Evolutionary conservation across 1,140 invertebrate species (phyloP), one percentile per base, ranked within the genome.

Genomic region (Achroia grisella): DNA sequence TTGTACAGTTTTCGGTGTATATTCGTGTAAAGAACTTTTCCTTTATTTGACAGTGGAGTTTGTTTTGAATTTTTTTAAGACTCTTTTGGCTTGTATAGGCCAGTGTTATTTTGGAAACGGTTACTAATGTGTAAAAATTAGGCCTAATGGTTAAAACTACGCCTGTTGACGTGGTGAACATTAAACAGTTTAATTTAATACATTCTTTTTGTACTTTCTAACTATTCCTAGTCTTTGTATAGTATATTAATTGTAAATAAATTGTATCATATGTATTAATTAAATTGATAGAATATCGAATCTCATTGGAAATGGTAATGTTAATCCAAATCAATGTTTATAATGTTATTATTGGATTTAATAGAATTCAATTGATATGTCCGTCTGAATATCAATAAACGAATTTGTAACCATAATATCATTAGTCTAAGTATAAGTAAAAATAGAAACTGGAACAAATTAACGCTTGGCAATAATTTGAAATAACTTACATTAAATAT

Each of bases 381-480:
- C 78, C 71, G 69, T 72, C 69, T 80, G 52, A 68, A 73, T 80
- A 79, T 82, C 73, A 68, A 67, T 73, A 65, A 71, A 71, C 74
- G 76, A 82, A 84, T 80, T 80, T 84, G 68, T 76, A 80, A 69
- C 53, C 62, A 49, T 77, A 39, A 81, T 84, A 84, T 82, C 80
- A 84, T 66, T 82, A 84, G 78, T 47, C 33, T 84, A 78, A 78
- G 76, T 49, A 52, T 23, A 17, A 37, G 1, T 61, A 51, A 61
- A 52, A 60, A 10, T 62, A 69, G 53, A 60, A 65, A 56, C 52
- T 55, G 62, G 71, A 65, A 63, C 52, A 64, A 74, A 58, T 65
- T 57, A 78, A 78, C 74, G 76, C 78, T 84, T 84, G 76, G 80
- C 80, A 84, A 82, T 84, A 80, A 84, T 65, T 79, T 70, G 56